A percentile compares a stretch with the other conserved stretches of the same genome.
Evolutionary conservation across 1,140 invertebrate species (phyloP).

Genomic region (Ptiloglossa arizonensis): DNA sequence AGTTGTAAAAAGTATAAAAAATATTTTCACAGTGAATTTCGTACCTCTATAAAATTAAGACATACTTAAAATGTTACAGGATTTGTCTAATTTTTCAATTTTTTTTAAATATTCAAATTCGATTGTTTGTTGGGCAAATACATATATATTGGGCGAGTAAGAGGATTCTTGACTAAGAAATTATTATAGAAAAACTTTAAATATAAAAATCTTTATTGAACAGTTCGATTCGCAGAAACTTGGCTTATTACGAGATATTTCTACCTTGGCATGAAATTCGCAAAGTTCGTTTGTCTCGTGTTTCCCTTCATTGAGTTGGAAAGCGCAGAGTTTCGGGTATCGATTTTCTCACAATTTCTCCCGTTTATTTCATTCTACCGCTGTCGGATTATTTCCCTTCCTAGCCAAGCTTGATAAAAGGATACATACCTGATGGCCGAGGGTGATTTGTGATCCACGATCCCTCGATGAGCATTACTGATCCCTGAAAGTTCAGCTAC

Average conservation of each 20-base stretch:
- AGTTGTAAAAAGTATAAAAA: no score
- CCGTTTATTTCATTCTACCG: slow-evolving; percentile 25
- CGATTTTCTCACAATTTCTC: slow-evolving; percentile 39
- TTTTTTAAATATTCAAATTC: no score
- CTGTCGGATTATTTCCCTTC: slow-evolving; percentile 9
- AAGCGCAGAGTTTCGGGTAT: slow-evolving; percentile 11
- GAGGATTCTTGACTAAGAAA: no score
- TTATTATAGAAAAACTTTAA: no score
- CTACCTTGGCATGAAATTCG: background rate
- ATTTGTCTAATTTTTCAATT: no score
- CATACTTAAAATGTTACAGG: no score
- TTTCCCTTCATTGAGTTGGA: slow-evolving; percentile 11
- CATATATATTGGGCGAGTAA: no score
- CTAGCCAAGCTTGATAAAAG: slow-evolving; percentile 16
- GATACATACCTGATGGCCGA: slow-evolving; percentile 21
- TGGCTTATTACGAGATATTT: background rate
- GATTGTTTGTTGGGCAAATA: no score
- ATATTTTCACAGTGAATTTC: no score
- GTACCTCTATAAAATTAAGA: no score
- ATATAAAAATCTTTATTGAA: no score
- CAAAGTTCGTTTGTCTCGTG: background rate
- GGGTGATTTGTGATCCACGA: slow-evolving; percentile 16
- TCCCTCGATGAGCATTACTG: slow-evolving; percentile 42
- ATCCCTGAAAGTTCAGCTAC: slow-evolving; percentile 12
- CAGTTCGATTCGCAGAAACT: no score